Base-by-base conservation (phyloP, 2,113 vertebrate genomes). In the Phoxinus phoxinus region DNA sequence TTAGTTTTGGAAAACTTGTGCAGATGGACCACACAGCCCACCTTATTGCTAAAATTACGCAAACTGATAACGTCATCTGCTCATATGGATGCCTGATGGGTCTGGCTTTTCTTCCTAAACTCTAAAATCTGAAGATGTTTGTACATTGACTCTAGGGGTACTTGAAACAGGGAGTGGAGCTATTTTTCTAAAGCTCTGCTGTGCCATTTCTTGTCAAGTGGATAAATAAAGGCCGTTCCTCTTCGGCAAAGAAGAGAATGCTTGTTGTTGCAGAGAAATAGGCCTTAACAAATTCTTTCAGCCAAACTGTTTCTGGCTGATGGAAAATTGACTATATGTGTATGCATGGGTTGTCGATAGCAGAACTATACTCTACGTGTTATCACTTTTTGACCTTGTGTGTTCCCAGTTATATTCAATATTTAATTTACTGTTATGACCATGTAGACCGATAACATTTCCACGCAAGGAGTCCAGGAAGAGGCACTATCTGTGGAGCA, bases 101-200 rank as follows among this genome's bases (percentile, higher is more conserved):
- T 44, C 63, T 86, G 83, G 75, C 85, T 86, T 72, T 86, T 86
- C 67, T 86, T 51, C 81, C 85, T 84, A 81, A 65, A 75, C 87
- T 84, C 75, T 86, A n/a, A 63, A 83, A 63, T 88, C 84, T 37
- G 51, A 86, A 83, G 85, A 88, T 88, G 75, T 88, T 88, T 88
- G 81, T 59, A n/a, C 56, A 80, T 69, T 37, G 56, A 21, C 74
- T 74, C 83, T 72, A 83, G 61, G 37, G 74, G 8, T 59, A 65
- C 44, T 87, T 82, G 6, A 56, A 48, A 51, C 27, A 83, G 41
- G 81, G 78, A 81, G 78, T 67, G 75, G 67, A 44, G 17, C 37
- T 78, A 71, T 83, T 85, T 72, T 86, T 85, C 81, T 63, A 25
- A 75, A 86, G 58, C 81, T 75, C 30, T 88, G 85, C 87, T 69